Conservation (phyloP, 1,140 invertebrate species). For the Lysiphlebus fabarum region DNA sequence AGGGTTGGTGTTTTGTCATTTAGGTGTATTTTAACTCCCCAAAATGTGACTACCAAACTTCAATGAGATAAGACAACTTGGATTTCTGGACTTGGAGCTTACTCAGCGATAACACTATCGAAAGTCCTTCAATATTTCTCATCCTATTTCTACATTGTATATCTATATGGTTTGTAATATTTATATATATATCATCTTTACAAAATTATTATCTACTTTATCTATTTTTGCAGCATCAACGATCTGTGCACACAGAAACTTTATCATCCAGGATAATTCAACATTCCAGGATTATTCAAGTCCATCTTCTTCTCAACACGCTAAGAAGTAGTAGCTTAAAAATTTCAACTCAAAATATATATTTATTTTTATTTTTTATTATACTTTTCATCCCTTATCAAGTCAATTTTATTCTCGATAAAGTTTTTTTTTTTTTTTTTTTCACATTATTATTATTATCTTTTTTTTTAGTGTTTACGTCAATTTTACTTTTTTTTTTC, state of each 20-base stretch:
- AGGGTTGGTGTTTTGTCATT: no score
- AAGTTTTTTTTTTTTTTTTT: no score
- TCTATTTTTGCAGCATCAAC: not conserved
- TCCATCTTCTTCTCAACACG: constrained; percentile 9
- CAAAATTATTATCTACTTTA: not conserved
- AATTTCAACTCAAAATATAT: constrained; percentile 2
- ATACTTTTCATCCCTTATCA: not conserved
- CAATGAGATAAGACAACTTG: no score
- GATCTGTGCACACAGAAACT: not conserved
- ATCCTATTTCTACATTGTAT: not conserved
- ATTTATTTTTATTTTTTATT: not conserved
- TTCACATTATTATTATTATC: no score
- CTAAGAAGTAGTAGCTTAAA: no score
- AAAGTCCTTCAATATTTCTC: not conserved
- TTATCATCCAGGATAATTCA: constrained; percentile 11
- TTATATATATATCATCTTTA: not conserved
- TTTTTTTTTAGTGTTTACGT: no score
- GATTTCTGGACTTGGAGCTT: constrained; percentile 15
- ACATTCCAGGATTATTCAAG: constrained; percentile 12
- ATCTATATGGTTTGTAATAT: no score
- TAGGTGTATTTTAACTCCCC: no score
- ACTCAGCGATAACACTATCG: constrained; percentile 21
- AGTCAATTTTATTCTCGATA: no score
- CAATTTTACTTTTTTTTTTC: no score
- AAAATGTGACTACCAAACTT: no score